These are phyloP conservation scores for Drosophila baimaii DNA, from an alignment of 1,140 invertebrate genomes.

Conservation along the genomic window DNA sequence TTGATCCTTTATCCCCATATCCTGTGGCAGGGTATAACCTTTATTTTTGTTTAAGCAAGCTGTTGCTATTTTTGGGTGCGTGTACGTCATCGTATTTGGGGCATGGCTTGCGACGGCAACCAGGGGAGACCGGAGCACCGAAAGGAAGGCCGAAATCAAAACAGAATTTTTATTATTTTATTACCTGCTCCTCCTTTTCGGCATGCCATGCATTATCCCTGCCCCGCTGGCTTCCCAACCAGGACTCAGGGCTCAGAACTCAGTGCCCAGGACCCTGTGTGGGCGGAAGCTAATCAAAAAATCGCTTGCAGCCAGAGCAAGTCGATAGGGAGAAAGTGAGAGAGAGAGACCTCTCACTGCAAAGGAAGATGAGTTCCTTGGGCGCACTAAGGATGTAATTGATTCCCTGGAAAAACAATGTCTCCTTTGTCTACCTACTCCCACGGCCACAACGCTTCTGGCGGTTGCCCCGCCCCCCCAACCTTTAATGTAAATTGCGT, in stretches of 20 bases:
- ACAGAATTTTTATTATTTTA: slow-evolving; percentile 73
- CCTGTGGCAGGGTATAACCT: background rate
- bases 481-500: slow-evolving; percentile 34
- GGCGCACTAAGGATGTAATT: slow-evolving; percentile 58
- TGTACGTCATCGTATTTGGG: slow-evolving; percentile 33
- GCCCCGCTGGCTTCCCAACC: slow-evolving; percentile 3
- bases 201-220: slow-evolving; percentile 44
- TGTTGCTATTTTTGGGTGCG: slow-evolving; percentile 53
- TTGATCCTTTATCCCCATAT: background rate
- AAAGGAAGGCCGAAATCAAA: slow-evolving; percentile 52
- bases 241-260: background rate
- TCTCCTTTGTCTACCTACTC: slow-evolving; percentile 40
- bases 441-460: slow-evolving; percentile 11
- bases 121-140: background rate
- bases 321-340: background rate
- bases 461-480: slow-evolving; percentile 10
- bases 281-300: slow-evolving; percentile 77
- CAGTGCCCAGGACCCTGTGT: slow-evolving; percentile 30
- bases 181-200: slow-evolving; percentile 60
- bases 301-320: slow-evolving; percentile 62
- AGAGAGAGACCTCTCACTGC: background rate
- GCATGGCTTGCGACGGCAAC: slow-evolving; percentile 11
- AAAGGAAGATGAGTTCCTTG: slow-evolving; percentile 35
- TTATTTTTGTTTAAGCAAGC: slow-evolving; percentile 31
- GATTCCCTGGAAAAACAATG: slow-evolving; percentile 63